These are phyloP conservation scores for Drosophila nr. medialis DNA, from an alignment of 2,888 invertebrate species.

Conservation along the genomic window DNA sequence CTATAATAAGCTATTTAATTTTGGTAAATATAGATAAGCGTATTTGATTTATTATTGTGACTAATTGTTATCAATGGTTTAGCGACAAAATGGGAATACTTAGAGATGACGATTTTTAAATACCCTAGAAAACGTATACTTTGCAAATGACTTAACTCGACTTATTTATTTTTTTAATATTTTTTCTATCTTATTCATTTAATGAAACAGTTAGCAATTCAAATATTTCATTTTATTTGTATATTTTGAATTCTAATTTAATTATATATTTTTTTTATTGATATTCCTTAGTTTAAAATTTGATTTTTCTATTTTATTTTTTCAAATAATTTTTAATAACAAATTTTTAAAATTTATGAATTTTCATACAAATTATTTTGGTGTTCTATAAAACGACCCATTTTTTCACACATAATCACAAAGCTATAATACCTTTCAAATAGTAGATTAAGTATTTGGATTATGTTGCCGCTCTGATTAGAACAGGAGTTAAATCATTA, in stretches of 20 bases:
- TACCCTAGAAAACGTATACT: background rate
- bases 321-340: background rate
- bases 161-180: background rate
- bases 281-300: background rate
- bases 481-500: slow-evolving; percentile 22
- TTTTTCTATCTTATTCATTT: background rate
- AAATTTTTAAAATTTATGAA: background rate
- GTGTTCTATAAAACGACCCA: too few relatives aligned
- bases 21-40: slow-evolving; percentile 48
- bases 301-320: background rate
- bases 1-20: slow-evolving; percentile 9
- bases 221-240: background rate
- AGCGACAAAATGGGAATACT: background rate
- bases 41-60: slow-evolving; percentile 29
- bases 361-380: accelerated
- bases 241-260: background rate
- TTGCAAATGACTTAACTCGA: background rate
- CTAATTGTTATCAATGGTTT: slow-evolving; percentile 31
- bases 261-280: background rate
- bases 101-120: background rate
- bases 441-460: background rate
- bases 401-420: background rate
- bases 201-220: background rate
- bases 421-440: background rate
- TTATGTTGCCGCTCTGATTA: slow-evolving; percentile 20